phyloP scores from a whole-genome alignment of 23 tunicate genomes.

The Trididemnum nubilum region DNA sequence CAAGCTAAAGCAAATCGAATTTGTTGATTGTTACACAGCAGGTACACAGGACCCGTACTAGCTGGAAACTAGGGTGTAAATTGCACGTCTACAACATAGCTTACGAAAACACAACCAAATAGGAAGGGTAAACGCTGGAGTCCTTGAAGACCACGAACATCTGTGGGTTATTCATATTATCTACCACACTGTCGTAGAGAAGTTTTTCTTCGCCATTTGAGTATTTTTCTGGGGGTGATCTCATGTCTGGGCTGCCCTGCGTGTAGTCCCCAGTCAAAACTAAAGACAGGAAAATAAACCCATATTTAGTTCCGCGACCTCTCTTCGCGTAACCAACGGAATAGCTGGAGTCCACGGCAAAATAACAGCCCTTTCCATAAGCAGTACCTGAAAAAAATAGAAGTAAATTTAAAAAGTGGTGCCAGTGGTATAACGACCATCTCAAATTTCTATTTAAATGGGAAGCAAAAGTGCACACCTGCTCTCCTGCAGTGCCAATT shows the following conservation, averaged over 20 bases:
- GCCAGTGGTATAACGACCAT: too few species aligned
- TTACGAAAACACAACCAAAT: constrained; percentile 36
- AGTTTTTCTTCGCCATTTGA: neutral
- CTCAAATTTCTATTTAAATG: too few species aligned
- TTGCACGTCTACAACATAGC: too few species aligned
- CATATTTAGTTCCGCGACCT: neutral
- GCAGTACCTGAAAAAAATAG: constrained; percentile 46
- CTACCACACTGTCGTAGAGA: constrained; percentile 60
- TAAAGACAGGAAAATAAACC: constrained; percentile 46
- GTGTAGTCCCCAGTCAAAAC: constrained; percentile 62
- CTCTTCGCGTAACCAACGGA: constrained; percentile 33
- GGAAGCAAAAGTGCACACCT: too few species aligned
- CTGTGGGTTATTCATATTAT: constrained; percentile 13
- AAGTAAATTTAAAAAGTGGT: too few species aligned
- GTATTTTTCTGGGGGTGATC: constrained; percentile 38
- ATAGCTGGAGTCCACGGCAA: constrained; percentile 45
- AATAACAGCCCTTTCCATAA: constrained; percentile 62
- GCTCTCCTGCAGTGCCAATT: too few species aligned
- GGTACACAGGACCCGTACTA: too few species aligned
- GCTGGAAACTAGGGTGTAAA: too few species aligned
- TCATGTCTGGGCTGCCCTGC: constrained; percentile 30
- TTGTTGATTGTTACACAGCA: too few species aligned
- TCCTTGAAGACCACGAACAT: constrained; percentile 74
- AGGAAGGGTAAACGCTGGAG: constrained; percentile 65
- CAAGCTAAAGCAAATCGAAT: too few species aligned